These are phyloP conservation scores for Sinosuthora webbiana DNA, from an alignment of 2,113 vertebrate species.

Conservation along the genomic window DNA sequence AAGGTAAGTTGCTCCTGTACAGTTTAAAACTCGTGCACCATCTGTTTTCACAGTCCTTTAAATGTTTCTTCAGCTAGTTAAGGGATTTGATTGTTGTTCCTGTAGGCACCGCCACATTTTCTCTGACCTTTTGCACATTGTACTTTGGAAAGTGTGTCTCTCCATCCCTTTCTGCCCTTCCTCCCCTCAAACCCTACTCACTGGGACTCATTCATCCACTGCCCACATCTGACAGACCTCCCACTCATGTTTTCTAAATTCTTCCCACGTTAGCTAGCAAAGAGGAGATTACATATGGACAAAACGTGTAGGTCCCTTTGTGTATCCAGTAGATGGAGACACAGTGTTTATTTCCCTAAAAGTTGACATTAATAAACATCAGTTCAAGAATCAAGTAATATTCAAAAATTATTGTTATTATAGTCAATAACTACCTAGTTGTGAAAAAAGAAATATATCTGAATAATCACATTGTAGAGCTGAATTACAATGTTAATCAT, in stretches of 20 bases:
- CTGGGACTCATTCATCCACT: not conserved
- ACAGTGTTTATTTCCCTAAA: conserved; percentile 27
- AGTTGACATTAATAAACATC: not conserved
- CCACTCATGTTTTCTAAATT: not conserved
- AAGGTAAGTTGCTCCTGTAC: conserved; percentile 51
- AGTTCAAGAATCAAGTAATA: not conserved
- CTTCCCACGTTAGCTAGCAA: not conserved
- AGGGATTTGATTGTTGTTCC: not conserved
- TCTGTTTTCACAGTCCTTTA: conserved; percentile 51
- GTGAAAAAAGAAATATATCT: not conserved
- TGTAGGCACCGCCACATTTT: not conserved
- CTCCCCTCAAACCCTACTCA: not conserved
- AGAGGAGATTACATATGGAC: not conserved
- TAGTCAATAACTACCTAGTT: not conserved
- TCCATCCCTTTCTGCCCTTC: not conserved
- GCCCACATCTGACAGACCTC: not conserved
- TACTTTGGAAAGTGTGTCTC: not conserved
- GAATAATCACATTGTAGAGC: not conserved
- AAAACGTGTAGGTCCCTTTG: not conserved
- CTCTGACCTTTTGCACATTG: not conserved
- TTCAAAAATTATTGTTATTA: not conserved
- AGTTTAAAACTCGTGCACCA: conserved; percentile 50
- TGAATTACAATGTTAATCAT: conserved; percentile 19
- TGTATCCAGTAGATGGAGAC: conserved; percentile 58
- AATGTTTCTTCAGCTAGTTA: conserved; percentile 35